Conservation (phyloP, 2,888 invertebrate species). For the Nebria salina region DNA sequence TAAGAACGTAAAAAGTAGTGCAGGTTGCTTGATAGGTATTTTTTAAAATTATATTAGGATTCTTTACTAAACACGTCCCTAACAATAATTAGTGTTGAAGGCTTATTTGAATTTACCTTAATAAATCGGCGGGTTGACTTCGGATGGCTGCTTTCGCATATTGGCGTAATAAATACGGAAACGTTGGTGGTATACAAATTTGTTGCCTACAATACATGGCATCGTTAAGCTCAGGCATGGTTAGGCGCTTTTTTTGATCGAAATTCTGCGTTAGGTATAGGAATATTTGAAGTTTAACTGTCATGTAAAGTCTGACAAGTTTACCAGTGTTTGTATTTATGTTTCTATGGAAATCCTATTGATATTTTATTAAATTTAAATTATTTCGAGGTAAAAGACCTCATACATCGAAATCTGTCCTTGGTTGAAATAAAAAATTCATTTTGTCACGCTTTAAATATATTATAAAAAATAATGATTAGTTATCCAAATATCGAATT, state of each 20-base stretch:
- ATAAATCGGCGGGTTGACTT: conserved; percentile 87
- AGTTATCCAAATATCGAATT: too few species aligned
- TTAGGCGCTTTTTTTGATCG: conserved; percentile 48
- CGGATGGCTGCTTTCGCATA: conserved; percentile 92
- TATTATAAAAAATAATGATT: too few species aligned
- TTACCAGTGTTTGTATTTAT: conserved; percentile 29
- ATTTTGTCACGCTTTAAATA: too few species aligned
- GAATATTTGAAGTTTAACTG: background rate
- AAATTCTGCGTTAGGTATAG: background rate
- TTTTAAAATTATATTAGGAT: background rate
- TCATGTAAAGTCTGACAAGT: background rate
- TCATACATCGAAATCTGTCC: background rate
- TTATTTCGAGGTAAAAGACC: background rate
- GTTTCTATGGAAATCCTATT: conserved; percentile 5
- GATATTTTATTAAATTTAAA: background rate
- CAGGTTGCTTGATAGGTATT: background rate
- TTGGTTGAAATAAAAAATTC: background rate
- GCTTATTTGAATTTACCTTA: conserved; percentile 61
- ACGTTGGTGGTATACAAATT: conserved; percentile 83
- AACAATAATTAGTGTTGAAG: background rate
- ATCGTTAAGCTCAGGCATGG: conserved; percentile 72
- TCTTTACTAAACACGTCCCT: background rate
- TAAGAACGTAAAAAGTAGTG: background rate
- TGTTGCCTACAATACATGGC: conserved; percentile 84
- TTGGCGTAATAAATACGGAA: conserved; percentile 84